Percentiles rank a stretch among this genome's conserved stretches.
These are phyloP conservation scores for Sinocyclocheilus rhinocerous DNA, from an alignment of 2,113 vertebrate genomes.

Conservation along the genomic window DNA sequence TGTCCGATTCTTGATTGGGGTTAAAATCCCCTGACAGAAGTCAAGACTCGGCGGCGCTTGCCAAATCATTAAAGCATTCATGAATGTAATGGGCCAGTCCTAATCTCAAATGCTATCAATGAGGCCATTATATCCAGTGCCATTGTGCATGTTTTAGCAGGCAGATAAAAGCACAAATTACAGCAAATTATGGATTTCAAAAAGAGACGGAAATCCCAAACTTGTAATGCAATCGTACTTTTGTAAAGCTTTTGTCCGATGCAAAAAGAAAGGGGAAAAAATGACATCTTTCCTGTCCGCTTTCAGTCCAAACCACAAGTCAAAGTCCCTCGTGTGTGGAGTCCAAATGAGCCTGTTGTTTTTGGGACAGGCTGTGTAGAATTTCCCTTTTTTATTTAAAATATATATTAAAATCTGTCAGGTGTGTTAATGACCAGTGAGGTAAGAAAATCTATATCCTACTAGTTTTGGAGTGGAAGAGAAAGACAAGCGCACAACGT, in stretches of 20 bases:
- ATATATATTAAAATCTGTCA: background rate
- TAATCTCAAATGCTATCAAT: slow-evolving; percentile 71
- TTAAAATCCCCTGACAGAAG: slow-evolving; percentile 34
- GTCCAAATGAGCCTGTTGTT: slow-evolving; percentile 2
- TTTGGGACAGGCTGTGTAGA: slow-evolving; percentile 3
- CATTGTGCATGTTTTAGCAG: slow-evolving; percentile 48
- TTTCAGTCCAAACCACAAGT: background rate
- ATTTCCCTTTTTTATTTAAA: background rate
- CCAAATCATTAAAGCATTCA: slow-evolving; percentile 61
- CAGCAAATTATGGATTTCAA: slow-evolving; percentile 66
- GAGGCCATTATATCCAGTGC: slow-evolving; percentile 45
- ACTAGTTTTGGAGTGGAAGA: background rate
- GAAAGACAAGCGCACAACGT: background rate
- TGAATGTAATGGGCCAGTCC: slow-evolving; percentile 62
- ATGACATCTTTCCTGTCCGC: background rate
- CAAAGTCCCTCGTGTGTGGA: background rate
- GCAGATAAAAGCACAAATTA: slow-evolving; percentile 62
- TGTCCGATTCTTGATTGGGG: background rate
- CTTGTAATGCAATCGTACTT: slow-evolving; percentile 61
- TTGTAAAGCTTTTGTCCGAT: slow-evolving; percentile 3
- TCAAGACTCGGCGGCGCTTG: slow-evolving; percentile 44
- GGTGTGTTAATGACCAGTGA: slow-evolving; percentile 2
- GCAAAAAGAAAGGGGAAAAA: background rate
- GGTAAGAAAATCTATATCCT: background rate
- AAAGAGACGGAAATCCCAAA: slow-evolving; percentile 66